phyloP scores from a whole-genome alignment of 2,113 vertebrate species.

The Rafetus swinhoei region DNA sequence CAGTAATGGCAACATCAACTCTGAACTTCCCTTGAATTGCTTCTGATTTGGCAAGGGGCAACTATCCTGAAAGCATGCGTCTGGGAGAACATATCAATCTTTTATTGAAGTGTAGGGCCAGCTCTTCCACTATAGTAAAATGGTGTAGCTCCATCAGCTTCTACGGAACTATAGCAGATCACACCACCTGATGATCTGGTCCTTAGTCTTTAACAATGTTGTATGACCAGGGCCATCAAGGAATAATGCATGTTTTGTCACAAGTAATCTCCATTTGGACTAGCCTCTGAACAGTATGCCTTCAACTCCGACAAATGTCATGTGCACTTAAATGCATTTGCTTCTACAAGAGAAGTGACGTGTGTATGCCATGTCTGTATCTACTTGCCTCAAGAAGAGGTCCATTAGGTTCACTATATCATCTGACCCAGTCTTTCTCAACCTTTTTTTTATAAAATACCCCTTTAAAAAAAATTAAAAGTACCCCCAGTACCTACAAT shows the following conservation, averaged over 20 bases:
- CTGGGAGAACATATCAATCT: neutral
- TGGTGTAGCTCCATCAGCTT: neutral
- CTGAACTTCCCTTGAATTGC: neutral
- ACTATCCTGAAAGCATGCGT: neutral
- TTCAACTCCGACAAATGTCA: neutral
- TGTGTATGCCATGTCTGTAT: neutral
- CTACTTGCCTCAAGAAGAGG: neutral
- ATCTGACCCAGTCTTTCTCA: too few relatives aligned
- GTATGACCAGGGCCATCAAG: neutral
- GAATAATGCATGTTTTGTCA: neutral
- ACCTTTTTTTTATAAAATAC: too few relatives aligned
- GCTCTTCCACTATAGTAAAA: rapidly evolving
- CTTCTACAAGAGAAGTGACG: neutral
- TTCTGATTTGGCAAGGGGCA: neutral
- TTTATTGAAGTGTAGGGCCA: neutral
- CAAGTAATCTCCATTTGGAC: neutral
- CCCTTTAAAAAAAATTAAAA: too few relatives aligned
- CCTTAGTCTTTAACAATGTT: neutral
- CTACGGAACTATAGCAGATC: neutral
- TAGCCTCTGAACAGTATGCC: neutral
- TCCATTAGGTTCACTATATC: neutral
- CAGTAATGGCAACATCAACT: neutral
- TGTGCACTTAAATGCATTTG: neutral
- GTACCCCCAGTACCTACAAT: too few relatives aligned
- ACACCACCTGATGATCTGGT: neutral